A percentile compares a stretch with the other conserved stretches of the same genome.
These are phyloP conservation scores for Hanleya hanleyi DNA, from an alignment of 2,888 invertebrate species.

Conservation along the genomic window DNA sequence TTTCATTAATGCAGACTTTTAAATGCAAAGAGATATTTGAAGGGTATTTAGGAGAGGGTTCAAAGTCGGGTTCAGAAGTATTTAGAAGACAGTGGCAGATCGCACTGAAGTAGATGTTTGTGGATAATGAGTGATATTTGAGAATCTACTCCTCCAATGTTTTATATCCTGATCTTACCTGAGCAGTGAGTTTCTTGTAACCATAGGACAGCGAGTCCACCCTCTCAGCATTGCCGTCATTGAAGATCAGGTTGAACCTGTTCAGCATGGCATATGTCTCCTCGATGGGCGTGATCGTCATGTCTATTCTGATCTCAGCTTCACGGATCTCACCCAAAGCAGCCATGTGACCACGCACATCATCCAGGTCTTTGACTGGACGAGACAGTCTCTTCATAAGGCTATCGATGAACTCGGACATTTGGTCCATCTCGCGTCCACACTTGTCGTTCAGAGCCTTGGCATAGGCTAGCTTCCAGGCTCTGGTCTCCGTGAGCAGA, in stretches of 20 bases:
- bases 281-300: slow-evolving; percentile 95
- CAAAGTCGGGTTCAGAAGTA: too few species aligned
- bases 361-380: slow-evolving; percentile 91
- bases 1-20: too few species aligned
- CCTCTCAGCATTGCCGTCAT: slow-evolving; percentile 91
- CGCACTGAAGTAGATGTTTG: too few species aligned
- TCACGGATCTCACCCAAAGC: slow-evolving; percentile 91
- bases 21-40: too few species aligned
- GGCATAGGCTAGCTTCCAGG: slow-evolving; percentile 74
- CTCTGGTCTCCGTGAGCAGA: slow-evolving; percentile 79
- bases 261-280: slow-evolving; percentile 94
- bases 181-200: slow-evolving; percentile 85
- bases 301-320: slow-evolving; percentile 95
- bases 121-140: too few species aligned
- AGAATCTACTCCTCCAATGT: too few species aligned
- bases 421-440: slow-evolving; percentile 72
- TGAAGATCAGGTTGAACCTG: slow-evolving; percentile 89
- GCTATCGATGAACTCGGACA: slow-evolving; percentile 91
- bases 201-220: slow-evolving; percentile 93
- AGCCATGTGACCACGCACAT: slow-evolving; percentile 94
- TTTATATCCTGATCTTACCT: too few species aligned
- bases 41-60: too few species aligned
- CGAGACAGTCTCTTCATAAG: slow-evolving; percentile 92
- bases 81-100: too few species aligned
- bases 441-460: slow-evolving; percentile 73